Conservation (phyloP, 2,797 vertebrate genomes). For the Phoebastria nigripes region DNA sequence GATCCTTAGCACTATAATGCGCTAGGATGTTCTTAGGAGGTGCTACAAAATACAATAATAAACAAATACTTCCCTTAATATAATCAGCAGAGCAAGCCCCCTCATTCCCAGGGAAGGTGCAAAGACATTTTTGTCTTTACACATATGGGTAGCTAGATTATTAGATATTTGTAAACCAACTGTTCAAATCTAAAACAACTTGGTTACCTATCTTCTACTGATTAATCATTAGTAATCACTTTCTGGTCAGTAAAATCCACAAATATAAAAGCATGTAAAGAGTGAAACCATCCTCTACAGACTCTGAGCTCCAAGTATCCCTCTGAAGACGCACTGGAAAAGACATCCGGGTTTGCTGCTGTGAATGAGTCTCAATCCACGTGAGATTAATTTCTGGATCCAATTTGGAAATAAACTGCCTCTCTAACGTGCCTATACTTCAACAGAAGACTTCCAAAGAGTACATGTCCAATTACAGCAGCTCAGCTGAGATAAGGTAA, state of each 20-base stretch:
- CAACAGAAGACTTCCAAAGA: neutral
- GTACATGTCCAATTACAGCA: neutral
- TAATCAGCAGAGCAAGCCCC: neutral
- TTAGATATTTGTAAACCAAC: neutral
- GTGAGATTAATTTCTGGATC: neutral
- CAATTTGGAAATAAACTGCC: neutral
- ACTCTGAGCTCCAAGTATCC: neutral
- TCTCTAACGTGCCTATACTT: neutral
- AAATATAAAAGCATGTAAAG: neutral
- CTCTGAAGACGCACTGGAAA: neutral
- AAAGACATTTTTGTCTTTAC: neutral
- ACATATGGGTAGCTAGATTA: neutral
- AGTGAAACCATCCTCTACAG: neutral
- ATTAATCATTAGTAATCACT: neutral
- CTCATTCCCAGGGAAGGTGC: neutral
- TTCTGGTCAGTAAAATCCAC: neutral
- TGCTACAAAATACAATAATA: neutral
- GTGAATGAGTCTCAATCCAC: neutral
- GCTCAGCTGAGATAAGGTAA: neutral
- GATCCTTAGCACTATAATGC: neutral
- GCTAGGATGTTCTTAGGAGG: neutral
- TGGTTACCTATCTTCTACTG: neutral
- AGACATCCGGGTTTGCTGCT: neutral
- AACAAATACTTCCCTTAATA: neutral
- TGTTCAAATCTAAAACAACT: neutral